Percentiles rank a stretch among this genome's conserved stretches.
Conservation (phyloP, 2,113 vertebrate genomes). For the Colossoma macropomum region DNA sequence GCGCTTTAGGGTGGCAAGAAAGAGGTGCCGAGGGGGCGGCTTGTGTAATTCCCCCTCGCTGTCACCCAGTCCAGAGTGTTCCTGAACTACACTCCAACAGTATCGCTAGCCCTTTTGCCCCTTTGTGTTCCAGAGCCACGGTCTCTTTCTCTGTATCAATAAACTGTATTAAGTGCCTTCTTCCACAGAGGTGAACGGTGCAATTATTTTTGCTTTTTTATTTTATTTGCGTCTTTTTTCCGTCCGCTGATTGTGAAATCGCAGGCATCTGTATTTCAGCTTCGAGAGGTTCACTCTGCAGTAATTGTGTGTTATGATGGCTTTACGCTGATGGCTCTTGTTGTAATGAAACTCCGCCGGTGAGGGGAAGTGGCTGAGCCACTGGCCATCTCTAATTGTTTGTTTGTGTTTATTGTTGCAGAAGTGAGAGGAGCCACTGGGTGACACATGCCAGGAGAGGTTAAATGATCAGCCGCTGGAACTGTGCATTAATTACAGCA, state of each 20-base stretch:
- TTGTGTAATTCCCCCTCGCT: slow-evolving; percentile 32
- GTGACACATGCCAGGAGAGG: slow-evolving; percentile 44
- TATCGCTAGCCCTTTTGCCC: not conserved
- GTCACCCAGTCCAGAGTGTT: slow-evolving; percentile 20
- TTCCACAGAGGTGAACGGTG: slow-evolving; percentile 19
- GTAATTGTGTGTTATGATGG: slow-evolving; percentile 56
- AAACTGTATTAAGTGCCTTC: slow-evolving; percentile 20
- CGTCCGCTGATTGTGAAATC: slow-evolving; percentile 40
- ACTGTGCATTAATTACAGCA: slow-evolving; percentile 57
- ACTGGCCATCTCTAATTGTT: slow-evolving; percentile 54
- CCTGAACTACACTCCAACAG: not conserved
- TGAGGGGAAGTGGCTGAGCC: slow-evolving; percentile 49
- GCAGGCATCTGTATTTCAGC: slow-evolving; percentile 41
- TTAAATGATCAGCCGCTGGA: slow-evolving; percentile 55
- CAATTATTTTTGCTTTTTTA: slow-evolving; percentile 39
- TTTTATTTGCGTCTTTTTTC: slow-evolving; percentile 37
- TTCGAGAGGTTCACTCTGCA: slow-evolving; percentile 39
- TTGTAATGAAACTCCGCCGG: slow-evolving; percentile 48
- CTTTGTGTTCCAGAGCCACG: slow-evolving; percentile 3
- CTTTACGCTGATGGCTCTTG: slow-evolving; percentile 48
- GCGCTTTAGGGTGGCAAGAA: slow-evolving; percentile 45
- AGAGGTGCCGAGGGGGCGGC: slow-evolving; percentile 22
- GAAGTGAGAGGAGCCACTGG: slow-evolving; percentile 54
- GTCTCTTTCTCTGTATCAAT: slow-evolving; percentile 16
- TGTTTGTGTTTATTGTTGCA: slow-evolving; percentile 60